Percentiles rank a stretch among this genome's conserved stretches.
phyloP scores from a whole-genome alignment of 2,797 vertebrate genomes.

The Prionace glauca region DNA sequence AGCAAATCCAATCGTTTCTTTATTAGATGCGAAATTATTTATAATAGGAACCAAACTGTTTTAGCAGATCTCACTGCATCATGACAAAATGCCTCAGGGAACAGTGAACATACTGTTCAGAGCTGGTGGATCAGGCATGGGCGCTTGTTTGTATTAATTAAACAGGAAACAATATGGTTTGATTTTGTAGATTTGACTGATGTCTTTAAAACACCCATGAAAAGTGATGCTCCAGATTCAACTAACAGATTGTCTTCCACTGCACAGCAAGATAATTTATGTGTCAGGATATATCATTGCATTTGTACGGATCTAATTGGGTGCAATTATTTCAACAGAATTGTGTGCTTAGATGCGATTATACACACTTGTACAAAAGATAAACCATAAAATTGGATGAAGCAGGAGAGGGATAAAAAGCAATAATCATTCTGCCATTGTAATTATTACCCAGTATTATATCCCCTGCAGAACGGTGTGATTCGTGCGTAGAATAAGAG shows the following conservation, averaged over 20 bases:
- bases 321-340: not conserved
- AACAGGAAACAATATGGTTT: constrained; percentile 33
- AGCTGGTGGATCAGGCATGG: not conserved
- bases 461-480: not conserved
- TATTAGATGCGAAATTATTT: not conserved
- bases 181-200: constrained; percentile 33
- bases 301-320: constrained; percentile 24
- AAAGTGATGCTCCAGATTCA: constrained; percentile 20
- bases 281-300: constrained; percentile 26
- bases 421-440: constrained; percentile 14
- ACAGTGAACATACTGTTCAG: constrained; percentile 19
- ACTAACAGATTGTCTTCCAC: constrained; percentile 19
- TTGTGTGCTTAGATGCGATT: not conserved
- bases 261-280: constrained; percentile 1
- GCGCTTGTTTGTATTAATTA: constrained; percentile 21
- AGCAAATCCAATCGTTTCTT: not conserved
- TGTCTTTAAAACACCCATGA: constrained; percentile 26
- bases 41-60: not conserved
- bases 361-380: not conserved
- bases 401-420: not conserved
- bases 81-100: not conserved
- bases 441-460: not conserved
- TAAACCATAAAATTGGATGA: not conserved
- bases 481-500: not conserved
- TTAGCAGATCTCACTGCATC: constrained; percentile 17